Conservation (phyloP, 1,140 invertebrate genomes). For the Phortica variegata region DNA sequence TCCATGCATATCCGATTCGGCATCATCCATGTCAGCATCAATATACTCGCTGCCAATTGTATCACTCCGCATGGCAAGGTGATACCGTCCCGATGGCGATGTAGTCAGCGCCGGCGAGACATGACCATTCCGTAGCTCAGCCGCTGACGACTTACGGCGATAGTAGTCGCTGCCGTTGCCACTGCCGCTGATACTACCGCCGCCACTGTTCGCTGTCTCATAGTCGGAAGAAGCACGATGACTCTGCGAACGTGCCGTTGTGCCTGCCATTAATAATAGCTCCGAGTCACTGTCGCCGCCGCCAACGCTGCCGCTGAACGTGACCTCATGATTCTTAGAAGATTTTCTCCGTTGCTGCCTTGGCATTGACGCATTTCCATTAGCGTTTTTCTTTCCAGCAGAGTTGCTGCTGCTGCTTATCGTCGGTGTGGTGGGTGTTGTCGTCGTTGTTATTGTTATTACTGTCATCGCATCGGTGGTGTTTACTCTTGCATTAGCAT, state of each 20-base stretch:
- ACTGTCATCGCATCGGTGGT: slow-evolving; percentile 7
- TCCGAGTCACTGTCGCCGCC: slow-evolving; percentile 40
- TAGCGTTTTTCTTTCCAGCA: slow-evolving; percentile 12
- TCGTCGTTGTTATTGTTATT: slow-evolving; percentile 12
- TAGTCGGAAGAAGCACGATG: slow-evolving; percentile 24
- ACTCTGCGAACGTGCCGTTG: slow-evolving; percentile 21
- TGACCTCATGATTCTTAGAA: slow-evolving; percentile 49
- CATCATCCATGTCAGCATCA: background rate
- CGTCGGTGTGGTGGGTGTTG: slow-evolving; percentile 15
- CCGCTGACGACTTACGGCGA: background rate
- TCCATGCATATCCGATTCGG: background rate
- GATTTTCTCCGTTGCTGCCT: slow-evolving; percentile 40
- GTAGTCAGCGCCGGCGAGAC: slow-evolving; percentile 23
- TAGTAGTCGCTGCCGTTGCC: slow-evolving; percentile 35
- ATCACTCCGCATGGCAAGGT: slow-evolving; percentile 34
- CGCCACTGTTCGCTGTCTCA: slow-evolving; percentile 22
- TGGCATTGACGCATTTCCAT: slow-evolving; percentile 16
- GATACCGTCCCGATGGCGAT: slow-evolving; percentile 9
- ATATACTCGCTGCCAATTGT: slow-evolving; percentile 43
- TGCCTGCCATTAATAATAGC: slow-evolving; percentile 2
- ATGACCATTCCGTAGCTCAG: slow-evolving; percentile 18
- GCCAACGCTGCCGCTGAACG: slow-evolving; percentile 49
- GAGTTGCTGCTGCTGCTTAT: slow-evolving; percentile 22
- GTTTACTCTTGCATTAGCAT: background rate
- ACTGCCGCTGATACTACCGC: slow-evolving; percentile 11